Evolutionary conservation across 2,797 vertebrate species (phyloP).

Genomic region (Argyrosomus regius): DNA sequence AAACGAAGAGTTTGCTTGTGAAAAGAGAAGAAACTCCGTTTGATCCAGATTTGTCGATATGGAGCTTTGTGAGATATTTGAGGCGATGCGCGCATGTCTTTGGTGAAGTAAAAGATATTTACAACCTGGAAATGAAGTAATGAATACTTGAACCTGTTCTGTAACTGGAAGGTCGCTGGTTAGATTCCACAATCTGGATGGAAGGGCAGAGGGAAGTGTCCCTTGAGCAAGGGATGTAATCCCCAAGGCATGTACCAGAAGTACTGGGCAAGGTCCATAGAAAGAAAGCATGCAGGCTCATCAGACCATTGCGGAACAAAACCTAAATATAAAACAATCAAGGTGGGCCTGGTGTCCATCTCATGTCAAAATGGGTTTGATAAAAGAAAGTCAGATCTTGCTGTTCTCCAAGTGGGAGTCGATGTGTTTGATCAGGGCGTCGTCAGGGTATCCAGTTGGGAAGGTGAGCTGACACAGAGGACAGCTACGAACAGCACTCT

Average conservation of each 20-base stretch:
- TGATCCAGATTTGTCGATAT: not conserved
- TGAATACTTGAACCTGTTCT: not conserved
- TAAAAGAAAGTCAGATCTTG: constrained; percentile 88
- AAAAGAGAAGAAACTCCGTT: not conserved
- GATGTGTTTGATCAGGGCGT: constrained; percentile 94
- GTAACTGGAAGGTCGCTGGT: constrained; percentile 11
- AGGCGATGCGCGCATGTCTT: not conserved
- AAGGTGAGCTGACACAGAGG: constrained; percentile 94
- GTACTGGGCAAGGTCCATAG: not conserved
- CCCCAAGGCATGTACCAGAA: not conserved
- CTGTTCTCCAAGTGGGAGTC: constrained; percentile 95
- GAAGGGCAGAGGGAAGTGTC: not conserved
- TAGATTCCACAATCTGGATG: not conserved
- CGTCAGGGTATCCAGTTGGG: constrained; percentile 92
- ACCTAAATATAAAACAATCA: not conserved
- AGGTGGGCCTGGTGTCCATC: not conserved
- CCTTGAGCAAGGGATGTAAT: not conserved
- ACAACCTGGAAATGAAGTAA: not conserved
- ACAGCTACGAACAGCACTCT: constrained; percentile 91
- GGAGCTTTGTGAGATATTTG: constrained; percentile 9
- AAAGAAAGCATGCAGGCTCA: constrained; percentile 40
- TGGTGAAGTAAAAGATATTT: constrained; percentile 1
- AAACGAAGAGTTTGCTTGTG: constrained; percentile 7
- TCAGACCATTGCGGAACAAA: not conserved
- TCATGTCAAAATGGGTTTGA: not conserved